These are phyloP conservation scores for Alectura lathami DNA, from an alignment of 2,113 vertebrate species.

Conservation along the genomic window DNA sequence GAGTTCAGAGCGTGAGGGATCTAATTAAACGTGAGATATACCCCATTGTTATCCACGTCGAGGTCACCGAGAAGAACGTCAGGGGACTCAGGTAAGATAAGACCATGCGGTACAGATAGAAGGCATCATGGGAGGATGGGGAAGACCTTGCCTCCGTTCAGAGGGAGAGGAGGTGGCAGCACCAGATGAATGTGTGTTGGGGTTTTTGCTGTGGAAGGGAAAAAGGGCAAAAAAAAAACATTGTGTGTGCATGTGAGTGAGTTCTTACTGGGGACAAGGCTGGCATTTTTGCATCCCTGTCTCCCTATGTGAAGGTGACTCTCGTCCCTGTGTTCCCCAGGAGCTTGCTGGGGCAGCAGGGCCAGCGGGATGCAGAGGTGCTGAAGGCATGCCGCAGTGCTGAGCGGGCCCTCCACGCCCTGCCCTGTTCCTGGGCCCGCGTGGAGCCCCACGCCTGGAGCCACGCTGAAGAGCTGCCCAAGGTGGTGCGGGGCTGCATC, in stretches of 20 bases:
- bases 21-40: constrained; percentile 80
- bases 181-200: background rate
- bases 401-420: constrained; percentile 60
- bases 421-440: constrained; percentile 72
- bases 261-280: background rate
- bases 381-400: constrained; percentile 66
- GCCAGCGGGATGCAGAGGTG: constrained; percentile 75
- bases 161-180: background rate
- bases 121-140: fast-evolving
- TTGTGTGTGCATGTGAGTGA: fast-evolving
- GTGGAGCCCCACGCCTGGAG: constrained; percentile 70
- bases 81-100: constrained; percentile 76
- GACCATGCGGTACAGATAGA: background rate
- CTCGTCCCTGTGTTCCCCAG: background rate
- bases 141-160: background rate
- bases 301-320: fast-evolving
- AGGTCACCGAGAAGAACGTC: constrained; percentile 80
- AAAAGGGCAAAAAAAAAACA: background rate
- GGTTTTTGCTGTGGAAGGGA: background rate
- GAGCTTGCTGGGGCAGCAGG: constrained; percentile 68
- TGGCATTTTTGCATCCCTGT: background rate
- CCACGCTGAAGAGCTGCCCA: constrained; percentile 71
- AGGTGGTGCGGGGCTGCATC: constrained; percentile 75
- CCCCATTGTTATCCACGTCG: constrained; percentile 80
- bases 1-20: constrained; percentile 72